Evolutionary conservation across 1,140 invertebrate species (phyloP).

Genomic region (Muscidifurax raptorellus): DNA sequence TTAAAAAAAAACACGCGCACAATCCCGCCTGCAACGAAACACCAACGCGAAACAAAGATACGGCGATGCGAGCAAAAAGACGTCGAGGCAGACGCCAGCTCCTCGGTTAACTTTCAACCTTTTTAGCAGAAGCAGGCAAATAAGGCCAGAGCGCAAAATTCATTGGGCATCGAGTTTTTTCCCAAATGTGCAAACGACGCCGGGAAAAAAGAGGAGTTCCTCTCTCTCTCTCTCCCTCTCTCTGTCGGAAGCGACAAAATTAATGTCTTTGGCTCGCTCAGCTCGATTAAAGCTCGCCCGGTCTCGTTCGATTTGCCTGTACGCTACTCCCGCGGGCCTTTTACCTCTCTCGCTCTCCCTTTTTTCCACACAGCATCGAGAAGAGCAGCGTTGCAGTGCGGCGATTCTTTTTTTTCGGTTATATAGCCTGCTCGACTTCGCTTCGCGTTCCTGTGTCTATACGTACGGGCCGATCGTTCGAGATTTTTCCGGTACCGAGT

Average conservation of each 20-base stretch:
- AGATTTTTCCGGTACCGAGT: background rate
- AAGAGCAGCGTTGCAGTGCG: background rate
- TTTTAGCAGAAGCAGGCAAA: too few relatives aligned
- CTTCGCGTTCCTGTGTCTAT: background rate
- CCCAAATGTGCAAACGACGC: slow-evolving; percentile 21
- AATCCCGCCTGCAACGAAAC: too few relatives aligned
- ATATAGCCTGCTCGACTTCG: background rate
- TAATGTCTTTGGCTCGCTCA: slow-evolving; percentile 25
- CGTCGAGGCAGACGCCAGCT: too few relatives aligned
- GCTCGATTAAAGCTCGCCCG: slow-evolving; percentile 19
- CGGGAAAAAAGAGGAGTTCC: background rate
- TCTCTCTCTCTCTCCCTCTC: too few relatives aligned
- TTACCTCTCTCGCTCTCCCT: background rate
- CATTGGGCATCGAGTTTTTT: slow-evolving; percentile 23
- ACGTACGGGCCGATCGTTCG: background rate
- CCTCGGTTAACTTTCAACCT: too few relatives aligned
- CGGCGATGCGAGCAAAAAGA: too few relatives aligned
- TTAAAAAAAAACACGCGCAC: too few relatives aligned
- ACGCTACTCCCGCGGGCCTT: background rate
- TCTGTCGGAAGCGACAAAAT: slow-evolving; percentile 1
- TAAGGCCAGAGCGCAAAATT: slow-evolving; percentile 21
- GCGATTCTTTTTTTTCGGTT: background rate
- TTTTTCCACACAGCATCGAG: background rate
- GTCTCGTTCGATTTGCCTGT: slow-evolving; percentile 12
- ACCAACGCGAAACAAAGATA: too few relatives aligned